Evolutionary conservation across 2,888 invertebrate species (phyloP).

Genomic region (Thera britannica): DNA sequence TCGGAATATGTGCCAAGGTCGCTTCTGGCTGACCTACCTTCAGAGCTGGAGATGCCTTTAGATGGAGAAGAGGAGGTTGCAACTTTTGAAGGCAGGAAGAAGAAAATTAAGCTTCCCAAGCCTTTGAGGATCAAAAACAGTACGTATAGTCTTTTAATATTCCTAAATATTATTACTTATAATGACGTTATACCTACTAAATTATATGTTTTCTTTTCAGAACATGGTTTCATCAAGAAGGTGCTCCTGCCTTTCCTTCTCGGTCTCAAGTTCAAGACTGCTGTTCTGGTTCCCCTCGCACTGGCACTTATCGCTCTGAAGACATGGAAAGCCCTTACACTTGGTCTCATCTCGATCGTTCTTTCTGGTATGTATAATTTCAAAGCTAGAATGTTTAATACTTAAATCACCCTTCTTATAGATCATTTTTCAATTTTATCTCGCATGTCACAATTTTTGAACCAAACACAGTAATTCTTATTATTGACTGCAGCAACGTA

Average conservation of each 20-base stretch:
- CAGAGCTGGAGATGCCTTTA: constrained; percentile 89
- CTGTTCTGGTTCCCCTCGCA: constrained; percentile 92
- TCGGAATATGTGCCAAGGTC: constrained; percentile 87
- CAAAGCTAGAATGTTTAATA: neutral
- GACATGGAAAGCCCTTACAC: constrained; percentile 95
- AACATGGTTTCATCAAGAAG: constrained; percentile 93
- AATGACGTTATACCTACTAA: neutral
- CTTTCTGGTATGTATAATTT: constrained; percentile 86
- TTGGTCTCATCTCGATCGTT: constrained; percentile 93
- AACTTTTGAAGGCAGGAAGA: constrained; percentile 77
- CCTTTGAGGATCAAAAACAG: constrained; percentile 82
- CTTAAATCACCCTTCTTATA: no score
- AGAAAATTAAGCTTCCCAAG: constrained; percentile 82
- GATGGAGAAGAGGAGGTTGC: constrained; percentile 82
- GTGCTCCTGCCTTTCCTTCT: constrained; percentile 93
- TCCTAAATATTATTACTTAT: neutral
- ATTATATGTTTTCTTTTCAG: constrained; percentile 74
- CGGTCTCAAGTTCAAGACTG: constrained; percentile 94
- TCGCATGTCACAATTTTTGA: no score
- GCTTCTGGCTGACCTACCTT: constrained; percentile 86
- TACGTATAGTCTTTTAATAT: constrained; percentile 46
- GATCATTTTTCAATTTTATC: no score
- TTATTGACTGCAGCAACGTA: neutral
- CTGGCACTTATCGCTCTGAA: constrained; percentile 93
- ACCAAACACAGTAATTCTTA: neutral